phyloP scores from a whole-genome alignment of 2,113 vertebrate species.

The Tetrao urogallus region DNA sequence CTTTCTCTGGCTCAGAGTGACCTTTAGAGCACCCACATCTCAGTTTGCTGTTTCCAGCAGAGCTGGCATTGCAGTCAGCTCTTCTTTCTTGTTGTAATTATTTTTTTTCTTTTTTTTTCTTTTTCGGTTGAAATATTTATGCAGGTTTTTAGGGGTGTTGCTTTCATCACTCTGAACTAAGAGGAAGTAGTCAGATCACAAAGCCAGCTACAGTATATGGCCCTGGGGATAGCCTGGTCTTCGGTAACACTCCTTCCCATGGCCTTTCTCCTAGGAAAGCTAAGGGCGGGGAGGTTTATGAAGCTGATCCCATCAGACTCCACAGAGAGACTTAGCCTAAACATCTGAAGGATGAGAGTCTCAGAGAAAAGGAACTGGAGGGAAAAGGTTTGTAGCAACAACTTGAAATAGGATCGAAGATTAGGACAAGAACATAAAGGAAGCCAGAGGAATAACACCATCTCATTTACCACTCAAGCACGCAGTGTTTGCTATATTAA shows the following conservation, averaged over 20 bases:
- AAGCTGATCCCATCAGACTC: slow-evolving; percentile 56
- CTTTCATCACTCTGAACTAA: slow-evolving; percentile 57
- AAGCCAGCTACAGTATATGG: slow-evolving; percentile 34
- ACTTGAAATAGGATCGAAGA: slow-evolving; percentile 37
- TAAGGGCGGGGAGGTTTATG: slow-evolving; percentile 49
- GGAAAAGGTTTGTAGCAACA: slow-evolving; percentile 36
- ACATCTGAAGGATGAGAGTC: slow-evolving; percentile 47
- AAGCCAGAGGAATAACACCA: slow-evolving; percentile 14
- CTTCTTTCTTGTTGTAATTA: background rate
- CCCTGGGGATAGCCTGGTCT: slow-evolving; percentile 45
- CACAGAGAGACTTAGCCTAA: slow-evolving; percentile 47
- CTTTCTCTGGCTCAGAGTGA: slow-evolving; percentile 29
- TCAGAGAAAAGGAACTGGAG: background rate
- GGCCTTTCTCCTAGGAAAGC: slow-evolving; percentile 53
- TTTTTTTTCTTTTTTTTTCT: background rate
- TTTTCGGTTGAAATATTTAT: slow-evolving; percentile 45
- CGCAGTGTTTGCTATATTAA: slow-evolving; percentile 43
- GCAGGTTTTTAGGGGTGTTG: slow-evolving; percentile 38
- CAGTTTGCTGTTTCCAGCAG: background rate
- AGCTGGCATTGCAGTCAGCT: background rate
- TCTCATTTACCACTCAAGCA: slow-evolving; percentile 60
- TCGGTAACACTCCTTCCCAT: slow-evolving; percentile 50
- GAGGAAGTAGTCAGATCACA: slow-evolving; percentile 59
- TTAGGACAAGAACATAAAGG: slow-evolving; percentile 57
- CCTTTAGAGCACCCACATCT: slow-evolving; percentile 24